Evolutionary conservation across 2,888 invertebrate species (phyloP), one percentile per base, ranked within the genome.

Genomic region (Atethmia centrago): DNA sequence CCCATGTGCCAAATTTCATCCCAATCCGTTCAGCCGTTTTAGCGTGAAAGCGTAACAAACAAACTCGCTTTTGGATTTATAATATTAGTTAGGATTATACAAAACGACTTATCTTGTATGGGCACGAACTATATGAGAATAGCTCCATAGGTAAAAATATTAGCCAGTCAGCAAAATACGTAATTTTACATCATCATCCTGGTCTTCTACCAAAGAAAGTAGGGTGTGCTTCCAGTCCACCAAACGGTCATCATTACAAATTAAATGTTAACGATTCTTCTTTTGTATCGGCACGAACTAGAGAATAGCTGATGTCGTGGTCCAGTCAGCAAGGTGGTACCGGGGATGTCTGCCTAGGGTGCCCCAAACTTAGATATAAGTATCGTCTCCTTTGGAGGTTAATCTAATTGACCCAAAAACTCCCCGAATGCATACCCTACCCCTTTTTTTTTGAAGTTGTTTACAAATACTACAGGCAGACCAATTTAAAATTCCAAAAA

Each of bases 401-500:
- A 12, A 42, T 56, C 25, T 25, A 56, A 56, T 25, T 9, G 25
- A 31, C 8, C 2, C 9, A 31, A 45, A 45, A 36, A 36, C 16
- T 25, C 7, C 40, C 25, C 19, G 8, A 25, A 7, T 3, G 19
- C 40, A 19, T 36, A 62, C 19, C 19, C 25, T 25, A 10, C 3
- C 2, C 8, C 10, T 42, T 61, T 42, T 14, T 36, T 42, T 21
- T 25, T 25, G 2, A 28, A 53, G 16, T 40, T 31, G 21, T 1
- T 21, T n/a, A 42, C 14, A 25, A 28, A 8, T 21, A 19, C 31
- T 42, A 16, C 1, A 28, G 21, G 16, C 19, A 40, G 49, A n/a
- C 42, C n/a, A n/a, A 42, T 12, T 42, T 31, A 42, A 25, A 28
- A 79, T 68, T 45, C 45, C 14, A 12, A 51, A 56, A 66, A 59